Percentiles rank a stretch among this genome's conserved stretches.
phyloP scores from a whole-genome alignment of 30 jellyfish, hydroid and myxozoan species.

The Mastigias papua region DNA sequence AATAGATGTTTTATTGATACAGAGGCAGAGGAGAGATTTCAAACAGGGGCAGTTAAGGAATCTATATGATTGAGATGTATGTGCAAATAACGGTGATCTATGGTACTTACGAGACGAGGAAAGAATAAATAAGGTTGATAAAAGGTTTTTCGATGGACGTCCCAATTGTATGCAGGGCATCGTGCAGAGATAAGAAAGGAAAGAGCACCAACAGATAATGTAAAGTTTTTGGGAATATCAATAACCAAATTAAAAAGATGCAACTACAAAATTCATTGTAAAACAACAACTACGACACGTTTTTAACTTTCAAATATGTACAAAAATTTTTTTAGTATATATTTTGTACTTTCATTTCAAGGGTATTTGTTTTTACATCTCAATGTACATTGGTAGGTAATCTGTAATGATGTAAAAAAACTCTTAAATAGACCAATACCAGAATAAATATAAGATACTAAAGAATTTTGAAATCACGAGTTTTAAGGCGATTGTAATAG shows the following conservation, averaged over 20 bases:
- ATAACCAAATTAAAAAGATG: conserved; percentile 15
- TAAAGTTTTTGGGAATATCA: not conserved
- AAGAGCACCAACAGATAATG: not conserved
- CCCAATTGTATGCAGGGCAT: no score
- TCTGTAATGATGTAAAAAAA: conserved; percentile 28
- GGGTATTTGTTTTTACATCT: conserved; percentile 49
- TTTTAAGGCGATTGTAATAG: not conserved
- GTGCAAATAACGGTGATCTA: no score
- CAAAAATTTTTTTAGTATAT: conserved; percentile 59
- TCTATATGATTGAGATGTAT: no score
- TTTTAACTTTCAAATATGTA: conserved; percentile 57
- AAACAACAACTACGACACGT: conserved; percentile 46
- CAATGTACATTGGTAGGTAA: conserved; percentile 41
- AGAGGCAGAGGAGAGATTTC: no score
- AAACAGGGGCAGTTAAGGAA: no score
- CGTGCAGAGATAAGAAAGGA: no score
- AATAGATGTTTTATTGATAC: no score
- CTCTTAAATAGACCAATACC: conserved; percentile 35
- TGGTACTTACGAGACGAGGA: no score
- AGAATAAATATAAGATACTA: conserved; percentile 30
- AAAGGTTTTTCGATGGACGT: no score
- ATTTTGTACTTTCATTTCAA: conserved; percentile 15
- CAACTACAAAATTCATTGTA: conserved; percentile 36
- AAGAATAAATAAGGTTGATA: no score
- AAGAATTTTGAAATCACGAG: not conserved